phyloP scores from a whole-genome alignment of 2,888 invertebrate species.

The Plebejus anna region DNA sequence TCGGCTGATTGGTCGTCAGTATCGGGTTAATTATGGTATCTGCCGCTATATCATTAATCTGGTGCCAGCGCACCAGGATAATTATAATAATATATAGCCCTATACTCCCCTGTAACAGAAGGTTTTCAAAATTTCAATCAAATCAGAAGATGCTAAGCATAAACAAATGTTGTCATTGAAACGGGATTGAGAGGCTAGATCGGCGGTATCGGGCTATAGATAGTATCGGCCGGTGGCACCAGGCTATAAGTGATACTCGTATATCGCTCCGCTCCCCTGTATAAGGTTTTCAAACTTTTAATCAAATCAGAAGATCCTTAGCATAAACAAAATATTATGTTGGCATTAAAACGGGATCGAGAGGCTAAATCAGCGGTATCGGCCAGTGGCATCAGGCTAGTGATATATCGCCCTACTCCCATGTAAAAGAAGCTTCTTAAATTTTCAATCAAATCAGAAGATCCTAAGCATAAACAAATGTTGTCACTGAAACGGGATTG shows the following conservation, averaged over 20 bases:
- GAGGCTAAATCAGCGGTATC: constrained; percentile 58
- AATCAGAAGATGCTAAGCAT: neutral
- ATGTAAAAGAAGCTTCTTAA: too few relatives aligned
- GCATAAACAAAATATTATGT: neutral
- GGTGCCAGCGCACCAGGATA: too few relatives aligned
- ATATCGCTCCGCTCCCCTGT: too few relatives aligned
- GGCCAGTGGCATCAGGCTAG: constrained; percentile 67
- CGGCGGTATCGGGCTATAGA: constrained; percentile 55
- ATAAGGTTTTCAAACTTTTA: too few relatives aligned
- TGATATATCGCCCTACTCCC: constrained; percentile 50
- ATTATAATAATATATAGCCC: too few relatives aligned
- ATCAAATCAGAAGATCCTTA: neutral
- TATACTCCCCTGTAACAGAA: too few relatives aligned
- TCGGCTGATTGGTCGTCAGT: too few relatives aligned
- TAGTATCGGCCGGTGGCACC: constrained; percentile 26
- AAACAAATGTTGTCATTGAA: constrained; percentile 20
- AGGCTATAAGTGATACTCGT: too few relatives aligned
- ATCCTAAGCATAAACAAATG: neutral
- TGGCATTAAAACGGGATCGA: constrained; percentile 23
- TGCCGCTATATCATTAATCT: too few relatives aligned
- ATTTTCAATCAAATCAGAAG: neutral
- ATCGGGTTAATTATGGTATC: too few relatives aligned
- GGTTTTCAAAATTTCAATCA: neutral
- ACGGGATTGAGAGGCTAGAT: constrained; percentile 45
- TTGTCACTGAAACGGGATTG: constrained; percentile 22